These are phyloP conservation scores for Fopius arisanus DNA, from an alignment of 1,140 invertebrate species.

Conservation along the genomic window DNA sequence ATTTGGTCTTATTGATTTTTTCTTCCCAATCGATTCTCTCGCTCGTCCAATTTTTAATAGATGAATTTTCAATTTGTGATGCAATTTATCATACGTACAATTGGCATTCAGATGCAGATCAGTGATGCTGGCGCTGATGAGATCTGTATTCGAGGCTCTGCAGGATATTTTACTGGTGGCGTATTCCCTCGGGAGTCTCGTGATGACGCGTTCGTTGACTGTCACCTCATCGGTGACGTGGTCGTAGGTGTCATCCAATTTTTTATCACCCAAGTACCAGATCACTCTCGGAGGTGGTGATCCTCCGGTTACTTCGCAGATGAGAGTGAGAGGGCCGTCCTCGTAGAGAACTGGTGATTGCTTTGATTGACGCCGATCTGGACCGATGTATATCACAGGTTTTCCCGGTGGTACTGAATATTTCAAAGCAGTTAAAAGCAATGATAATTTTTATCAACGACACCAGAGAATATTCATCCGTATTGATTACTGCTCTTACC, in stretches of 20 bases:
- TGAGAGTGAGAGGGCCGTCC: slow-evolving; percentile 70
- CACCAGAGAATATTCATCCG: too few relatives aligned
- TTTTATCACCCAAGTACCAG: slow-evolving; percentile 53
- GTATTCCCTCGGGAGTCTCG: slow-evolving; percentile 54
- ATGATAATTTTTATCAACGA: too few relatives aligned
- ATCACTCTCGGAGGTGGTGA: slow-evolving; percentile 56
- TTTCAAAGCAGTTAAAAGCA: slow-evolving; percentile 7
- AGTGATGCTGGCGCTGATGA: slow-evolving; percentile 58
- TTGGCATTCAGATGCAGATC: slow-evolving; percentile 68
- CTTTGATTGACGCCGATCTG: slow-evolving; percentile 73
- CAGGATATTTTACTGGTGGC: slow-evolving; percentile 58
- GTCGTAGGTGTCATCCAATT: slow-evolving; percentile 46
- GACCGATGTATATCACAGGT: slow-evolving; percentile 80
- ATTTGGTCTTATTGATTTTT: neutral
- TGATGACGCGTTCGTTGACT: slow-evolving; percentile 54
- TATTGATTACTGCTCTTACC: too few relatives aligned
- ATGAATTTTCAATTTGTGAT: neutral
- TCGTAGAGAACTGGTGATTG: slow-evolving; percentile 82
- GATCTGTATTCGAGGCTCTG: slow-evolving; percentile 64
- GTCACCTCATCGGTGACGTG: slow-evolving; percentile 43
- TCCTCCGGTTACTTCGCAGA: slow-evolving; percentile 73
- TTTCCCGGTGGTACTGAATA: slow-evolving; percentile 81
- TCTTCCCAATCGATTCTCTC: too few relatives aligned
- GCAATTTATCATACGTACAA: slow-evolving; percentile 68
- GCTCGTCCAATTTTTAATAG: neutral